Base-by-base conservation (phyloP, 1,140 invertebrate species). In the Pectinophora gossypiella region DNA sequence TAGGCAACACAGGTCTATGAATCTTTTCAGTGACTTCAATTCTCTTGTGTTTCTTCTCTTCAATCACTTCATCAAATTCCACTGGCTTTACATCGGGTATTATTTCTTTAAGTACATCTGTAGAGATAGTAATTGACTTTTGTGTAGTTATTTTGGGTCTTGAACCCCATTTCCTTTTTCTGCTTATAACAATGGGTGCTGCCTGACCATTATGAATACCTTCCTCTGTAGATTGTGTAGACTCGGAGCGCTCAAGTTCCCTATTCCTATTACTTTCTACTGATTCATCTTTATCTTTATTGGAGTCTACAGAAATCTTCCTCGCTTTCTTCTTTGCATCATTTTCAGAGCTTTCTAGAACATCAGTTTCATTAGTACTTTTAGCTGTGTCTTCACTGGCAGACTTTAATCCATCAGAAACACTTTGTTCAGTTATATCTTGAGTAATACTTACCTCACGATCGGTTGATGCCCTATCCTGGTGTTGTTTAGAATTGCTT, bases 41-140 rank as follows among this genome's bases (percentile, higher is more conserved):
- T 40, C 73, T 64, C 52, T 80, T 85, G 32, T 73, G 75, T 61
- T 77, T 80, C 43, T 78, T 89, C 56, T 89, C 68, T 79, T 90
- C 74, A 74, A 89, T 75, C 52, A 89, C 76, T 78, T 89, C 87
- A 48, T 88, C 86, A 72, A 86, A 85, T 53, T 85, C 85, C 9
- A 74, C 76, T 16, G 85, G 85, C 51, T 88, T 87, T 2, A 90
- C 90, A 78, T 90, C 89, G 5, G 90, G 85, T 59, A 90, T 91
- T 19, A 90, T 88, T 62, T 90, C 89, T 68, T 90, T 90, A 0
- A 91, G 67, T 19, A 90, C 82, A 77, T 91, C 90, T 13, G 90
- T 90, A 12, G 90, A 90, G 51, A 91, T 91, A 19, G 87, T 90
- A 36, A 91, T 72, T 38, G 89, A 88, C 21, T 88, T 88, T 38